A percentile compares a stretch with the other conserved stretches of the same genome.
These are phyloP conservation scores for Zygaena filipendulae DNA, from an alignment of 2,888 invertebrate genomes.

Conservation along the genomic window DNA sequence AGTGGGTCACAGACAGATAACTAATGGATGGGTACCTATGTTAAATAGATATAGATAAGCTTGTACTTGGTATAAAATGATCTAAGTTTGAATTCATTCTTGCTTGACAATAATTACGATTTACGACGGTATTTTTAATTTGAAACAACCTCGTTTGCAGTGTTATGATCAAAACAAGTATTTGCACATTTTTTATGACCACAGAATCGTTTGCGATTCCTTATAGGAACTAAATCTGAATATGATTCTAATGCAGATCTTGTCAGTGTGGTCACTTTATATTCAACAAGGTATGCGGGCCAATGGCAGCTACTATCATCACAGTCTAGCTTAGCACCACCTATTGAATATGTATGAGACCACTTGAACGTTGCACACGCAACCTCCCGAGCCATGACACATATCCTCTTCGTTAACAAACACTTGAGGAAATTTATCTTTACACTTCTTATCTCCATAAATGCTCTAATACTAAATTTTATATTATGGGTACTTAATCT, in stretches of 20 bases:
- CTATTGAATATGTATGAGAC: constrained; percentile 56
- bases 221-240: constrained; percentile 41
- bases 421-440: constrained; percentile 28
- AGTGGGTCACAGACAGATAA: constrained; percentile 59
- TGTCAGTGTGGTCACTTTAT: constrained; percentile 42
- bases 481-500: too few species aligned
- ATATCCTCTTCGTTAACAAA: constrained; percentile 36
- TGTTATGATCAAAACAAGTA: too few species aligned
- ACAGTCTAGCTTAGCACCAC: constrained; percentile 34
- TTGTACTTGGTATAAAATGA: too few species aligned
- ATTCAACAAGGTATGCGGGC: constrained; percentile 50
- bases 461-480: too few species aligned
- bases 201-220: constrained; percentile 21
- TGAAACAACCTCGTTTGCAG: too few species aligned
- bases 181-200: not conserved
- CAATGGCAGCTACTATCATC: constrained; percentile 44
- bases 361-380: constrained; percentile 38
- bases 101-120: too few species aligned
- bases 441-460: constrained; percentile 1
- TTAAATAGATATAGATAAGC: too few species aligned
- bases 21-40: too few species aligned
- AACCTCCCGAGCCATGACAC: constrained; percentile 51
- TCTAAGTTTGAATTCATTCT: too few species aligned
- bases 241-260: constrained; percentile 51
- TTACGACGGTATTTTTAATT: too few species aligned